Conservation (phyloP, 1,140 invertebrate species). For the Apis laboriosa region DNA sequence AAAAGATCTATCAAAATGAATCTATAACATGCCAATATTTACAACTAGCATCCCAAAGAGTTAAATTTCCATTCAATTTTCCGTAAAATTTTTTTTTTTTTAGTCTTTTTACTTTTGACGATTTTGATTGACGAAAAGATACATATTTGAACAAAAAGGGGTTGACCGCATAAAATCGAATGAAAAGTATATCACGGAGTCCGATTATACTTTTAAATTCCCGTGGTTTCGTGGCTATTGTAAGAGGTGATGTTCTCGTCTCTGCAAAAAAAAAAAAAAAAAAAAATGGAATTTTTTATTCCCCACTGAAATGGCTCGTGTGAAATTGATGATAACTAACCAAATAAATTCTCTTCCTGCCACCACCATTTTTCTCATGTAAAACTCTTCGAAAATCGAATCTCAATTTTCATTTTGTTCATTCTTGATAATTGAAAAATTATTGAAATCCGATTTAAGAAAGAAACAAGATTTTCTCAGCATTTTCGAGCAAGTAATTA, state of each 20-base stretch:
- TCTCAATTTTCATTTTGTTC: background rate
- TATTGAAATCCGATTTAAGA: too few relatives aligned
- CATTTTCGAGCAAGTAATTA: too few relatives aligned
- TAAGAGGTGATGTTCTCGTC: conserved; percentile 49
- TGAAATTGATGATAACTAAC: conserved; percentile 74
- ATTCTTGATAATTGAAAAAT: too few relatives aligned
- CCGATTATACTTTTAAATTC: conserved; percentile 75
- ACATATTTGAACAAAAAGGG: background rate
- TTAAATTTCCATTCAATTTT: background rate
- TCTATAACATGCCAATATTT: too few relatives aligned
- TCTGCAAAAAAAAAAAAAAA: conserved; percentile 64
- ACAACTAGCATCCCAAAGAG: too few relatives aligned
- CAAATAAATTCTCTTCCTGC: conserved; percentile 44
- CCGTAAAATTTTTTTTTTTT: background rate
- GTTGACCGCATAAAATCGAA: background rate
- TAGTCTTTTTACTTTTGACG: background rate
- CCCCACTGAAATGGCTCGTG: conserved; percentile 72
- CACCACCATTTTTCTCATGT: conserved; percentile 7
- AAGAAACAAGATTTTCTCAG: too few relatives aligned
- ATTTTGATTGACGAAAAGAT: background rate
- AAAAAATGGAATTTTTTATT: conserved; percentile 64
- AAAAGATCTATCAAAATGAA: too few relatives aligned
- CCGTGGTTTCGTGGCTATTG: conserved; percentile 68
- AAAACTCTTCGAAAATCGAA: background rate
- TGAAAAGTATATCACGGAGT: conserved; percentile 30